Evolutionary conservation across 2,888 invertebrate species (phyloP).

Genomic region (Cheilosia scutellata): DNA sequence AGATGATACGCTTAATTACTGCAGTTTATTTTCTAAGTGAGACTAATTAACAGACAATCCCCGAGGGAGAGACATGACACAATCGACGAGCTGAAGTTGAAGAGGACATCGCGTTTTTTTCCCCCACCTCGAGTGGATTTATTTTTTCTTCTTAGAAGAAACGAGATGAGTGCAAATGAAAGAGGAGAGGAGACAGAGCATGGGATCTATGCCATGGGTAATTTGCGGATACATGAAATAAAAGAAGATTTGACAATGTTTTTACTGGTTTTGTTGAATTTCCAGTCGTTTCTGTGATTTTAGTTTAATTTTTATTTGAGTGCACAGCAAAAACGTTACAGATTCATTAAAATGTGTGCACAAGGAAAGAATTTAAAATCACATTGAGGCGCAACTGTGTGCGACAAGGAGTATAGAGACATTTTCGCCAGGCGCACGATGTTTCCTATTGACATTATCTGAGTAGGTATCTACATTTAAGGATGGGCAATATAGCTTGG

Average conservation of each 20-base stretch:
- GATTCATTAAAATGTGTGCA: conserved; percentile 75
- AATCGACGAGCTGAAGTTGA: conserved; percentile 49
- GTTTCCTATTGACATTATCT: background rate
- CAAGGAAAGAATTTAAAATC: conserved; percentile 71
- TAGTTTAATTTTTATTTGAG: conserved; percentile 75
- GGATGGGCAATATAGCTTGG: background rate
- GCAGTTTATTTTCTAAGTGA: conserved; percentile 84
- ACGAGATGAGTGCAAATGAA: background rate
- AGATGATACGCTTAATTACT: conserved; percentile 82
- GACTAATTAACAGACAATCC: conserved; percentile 83
- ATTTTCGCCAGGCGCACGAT: background rate
- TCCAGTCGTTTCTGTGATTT: conserved; percentile 71
- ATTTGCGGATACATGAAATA: conserved; percentile 67
- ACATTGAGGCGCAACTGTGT: conserved; percentile 31
- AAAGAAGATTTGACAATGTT: conserved; percentile 65
- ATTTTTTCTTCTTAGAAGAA: conserved; percentile 13
- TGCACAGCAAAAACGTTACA: conserved; percentile 71
- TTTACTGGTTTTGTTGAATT: conserved; percentile 63
- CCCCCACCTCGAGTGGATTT: background rate
- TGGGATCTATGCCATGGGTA: conserved; percentile 53
- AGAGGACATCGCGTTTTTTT: conserved; percentile 39
- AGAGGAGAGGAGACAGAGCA: conserved; percentile 5
- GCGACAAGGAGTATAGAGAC: background rate
- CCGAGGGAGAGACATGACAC: conserved; percentile 70
- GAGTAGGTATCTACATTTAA: background rate